These are phyloP conservation scores for Crossocerus cetratus DNA, from an alignment of 2,888 invertebrate genomes.

Conservation along the genomic window DNA sequence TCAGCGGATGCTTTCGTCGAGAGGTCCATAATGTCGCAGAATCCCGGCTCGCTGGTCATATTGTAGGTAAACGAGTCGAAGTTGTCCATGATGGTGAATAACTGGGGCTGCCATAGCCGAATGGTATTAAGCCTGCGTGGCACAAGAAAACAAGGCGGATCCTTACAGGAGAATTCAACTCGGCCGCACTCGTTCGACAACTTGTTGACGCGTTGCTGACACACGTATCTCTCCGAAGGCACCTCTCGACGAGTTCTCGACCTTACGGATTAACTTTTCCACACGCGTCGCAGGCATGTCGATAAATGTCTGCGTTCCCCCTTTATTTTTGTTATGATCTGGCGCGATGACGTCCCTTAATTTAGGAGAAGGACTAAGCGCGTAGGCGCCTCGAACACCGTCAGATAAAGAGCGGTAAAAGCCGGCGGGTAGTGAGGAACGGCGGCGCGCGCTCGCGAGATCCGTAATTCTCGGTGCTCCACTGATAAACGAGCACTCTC, in stretches of 20 bases:
- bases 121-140: constrained; percentile 85
- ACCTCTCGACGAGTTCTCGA: too few relatives aligned
- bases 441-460: not conserved
- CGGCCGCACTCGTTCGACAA: too few relatives aligned
- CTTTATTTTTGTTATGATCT: constrained; percentile 26
- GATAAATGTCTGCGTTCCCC: constrained; percentile 6
- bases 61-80: constrained; percentile 36
- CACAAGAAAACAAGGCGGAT: not conserved
- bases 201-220: too few relatives aligned
- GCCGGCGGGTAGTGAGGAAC: not conserved
- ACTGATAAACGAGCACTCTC: constrained; percentile 16
- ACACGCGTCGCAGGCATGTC: not conserved
- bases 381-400: not conserved
- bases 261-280: not conserved
- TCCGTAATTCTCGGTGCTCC: not conserved
- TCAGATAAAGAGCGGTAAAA: constrained; percentile 1
- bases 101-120: constrained; percentile 91
- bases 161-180: too few relatives aligned
- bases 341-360: constrained; percentile 24
- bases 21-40: constrained; percentile 67
- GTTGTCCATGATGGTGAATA: constrained; percentile 81
- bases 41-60: constrained; percentile 44
- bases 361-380: constrained; percentile 33
- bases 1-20: constrained; percentile 24
- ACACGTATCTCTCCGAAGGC: too few relatives aligned